Evolutionary conservation across 23 tunicate genomes (phyloP).

Genomic region (Clavelina lepadiformis): DNA sequence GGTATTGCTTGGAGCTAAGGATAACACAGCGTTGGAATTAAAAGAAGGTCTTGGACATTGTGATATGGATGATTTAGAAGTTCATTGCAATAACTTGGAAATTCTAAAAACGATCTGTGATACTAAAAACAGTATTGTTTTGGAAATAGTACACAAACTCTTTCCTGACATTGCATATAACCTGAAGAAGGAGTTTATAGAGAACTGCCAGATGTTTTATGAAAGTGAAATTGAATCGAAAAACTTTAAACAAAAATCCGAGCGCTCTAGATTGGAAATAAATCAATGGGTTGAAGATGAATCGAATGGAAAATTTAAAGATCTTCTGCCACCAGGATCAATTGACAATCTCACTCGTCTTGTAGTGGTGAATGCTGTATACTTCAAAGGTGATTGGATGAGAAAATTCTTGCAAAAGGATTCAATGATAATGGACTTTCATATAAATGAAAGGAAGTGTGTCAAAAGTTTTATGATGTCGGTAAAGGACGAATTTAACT

Average conservation of each 20-base stretch:
- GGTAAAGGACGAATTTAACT: constrained; percentile 4
- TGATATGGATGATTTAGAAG: not conserved
- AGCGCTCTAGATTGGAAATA: constrained; percentile 11
- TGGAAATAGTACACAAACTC: constrained; percentile 31
- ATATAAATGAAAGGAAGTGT: not conserved
- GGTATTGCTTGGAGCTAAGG: constrained; percentile 15
- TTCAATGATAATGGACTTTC: constrained; percentile 16
- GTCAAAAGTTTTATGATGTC: constrained; percentile 29
- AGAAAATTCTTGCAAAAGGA: constrained; percentile 6
- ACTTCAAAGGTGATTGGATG: constrained; percentile 57
- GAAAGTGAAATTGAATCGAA: not conserved
- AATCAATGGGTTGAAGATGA: constrained; percentile 34
- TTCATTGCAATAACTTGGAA: not conserved
- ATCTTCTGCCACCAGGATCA: constrained; percentile 15
- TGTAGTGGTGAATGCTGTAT: constrained; percentile 38
- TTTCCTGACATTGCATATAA: constrained; percentile 28
- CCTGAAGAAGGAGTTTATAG: not conserved
- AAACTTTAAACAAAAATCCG: constrained; percentile 20
- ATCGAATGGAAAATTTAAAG: constrained; percentile 35
- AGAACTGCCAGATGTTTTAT: constrained; percentile 4
- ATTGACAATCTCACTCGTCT: constrained; percentile 12
- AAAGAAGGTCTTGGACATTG: not conserved
- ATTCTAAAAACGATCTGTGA: not conserved
- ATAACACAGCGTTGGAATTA: constrained; percentile 15
- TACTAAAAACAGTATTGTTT: not conserved